Conservation (phyloP, 2,797 vertebrate genomes). For the Neoniphon sammara region DNA sequence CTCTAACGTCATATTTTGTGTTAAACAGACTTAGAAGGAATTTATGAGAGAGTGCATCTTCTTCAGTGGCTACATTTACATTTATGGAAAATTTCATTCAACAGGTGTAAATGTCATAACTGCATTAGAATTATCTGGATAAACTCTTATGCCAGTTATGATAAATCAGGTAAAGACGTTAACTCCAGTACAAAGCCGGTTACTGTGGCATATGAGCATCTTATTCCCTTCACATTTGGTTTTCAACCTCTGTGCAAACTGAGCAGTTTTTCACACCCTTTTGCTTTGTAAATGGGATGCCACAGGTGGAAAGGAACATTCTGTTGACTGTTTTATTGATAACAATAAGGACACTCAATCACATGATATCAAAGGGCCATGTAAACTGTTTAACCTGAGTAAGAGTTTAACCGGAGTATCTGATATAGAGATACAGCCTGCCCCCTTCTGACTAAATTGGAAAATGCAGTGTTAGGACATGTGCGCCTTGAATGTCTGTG, state of each 20-base stretch:
- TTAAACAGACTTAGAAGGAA: background rate
- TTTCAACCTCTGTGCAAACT: background rate
- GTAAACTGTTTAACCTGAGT: slow-evolving; percentile 56
- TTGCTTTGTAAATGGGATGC: background rate
- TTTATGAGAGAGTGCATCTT: background rate
- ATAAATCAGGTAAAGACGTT: no score
- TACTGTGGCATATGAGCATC: background rate
- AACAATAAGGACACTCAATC: slow-evolving; percentile 17
- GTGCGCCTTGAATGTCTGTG: background rate
- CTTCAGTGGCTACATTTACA: no score
- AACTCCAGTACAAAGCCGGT: no score
- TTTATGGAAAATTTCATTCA: no score
- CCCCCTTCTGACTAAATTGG: slow-evolving; percentile 54
- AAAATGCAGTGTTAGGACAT: background rate
- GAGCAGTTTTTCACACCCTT: background rate
- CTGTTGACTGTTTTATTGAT: slow-evolving; percentile 44
- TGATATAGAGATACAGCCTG: slow-evolving; percentile 35
- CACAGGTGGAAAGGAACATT: slow-evolving; percentile 6
- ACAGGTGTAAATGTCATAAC: no score
- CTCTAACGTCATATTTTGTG: background rate
- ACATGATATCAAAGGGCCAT: slow-evolving; percentile 30
- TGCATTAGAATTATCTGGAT: no score
- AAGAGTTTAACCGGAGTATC: slow-evolving; percentile 12
- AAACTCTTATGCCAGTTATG: no score
- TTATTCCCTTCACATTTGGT: background rate